Base-by-base conservation (phyloP, 1,140 invertebrate species). In the Augochlora pura region DNA sequence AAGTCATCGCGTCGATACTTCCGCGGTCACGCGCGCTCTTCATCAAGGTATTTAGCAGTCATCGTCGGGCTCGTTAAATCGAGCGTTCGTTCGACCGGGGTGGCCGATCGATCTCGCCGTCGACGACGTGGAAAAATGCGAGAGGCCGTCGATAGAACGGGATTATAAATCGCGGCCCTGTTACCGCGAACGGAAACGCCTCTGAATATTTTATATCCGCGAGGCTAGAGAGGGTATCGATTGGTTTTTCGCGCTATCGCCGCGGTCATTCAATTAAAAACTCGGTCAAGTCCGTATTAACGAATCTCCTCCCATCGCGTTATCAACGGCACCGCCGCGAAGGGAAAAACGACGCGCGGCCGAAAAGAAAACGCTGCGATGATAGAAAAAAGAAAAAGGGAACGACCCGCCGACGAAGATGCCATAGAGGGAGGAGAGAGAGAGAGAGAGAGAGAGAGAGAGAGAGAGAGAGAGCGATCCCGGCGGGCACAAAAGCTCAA, bases 281-380 rank as follows among this genome's bases (percentile, higher is more conserved):
- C 82, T 85, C 84, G 84, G 84, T 84, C 84, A 85, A 85, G 73
- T 73, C 54, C 69, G 78, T 77, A 85, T 85, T 85, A 85, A 81
- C 82, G 77, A 74, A 67, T 81, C 70, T 60, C n/a, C n/a, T n/a
- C n/a, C n/a, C n/a, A n/a, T n/a, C 72, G 57, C 68, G 68, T 80
- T 85, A 80, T 80, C 72, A 68, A 39, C 68, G 64, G 10, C 18
- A 4, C 32, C 25, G 16, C 32, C 59, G 52, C 42, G 71, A 57
- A 67, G 66, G 68, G 8, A 46, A 18, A n/a, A n/a, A n/a, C n/a
- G n/a, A 46, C 42, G 42, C 0, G 9, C 10, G 12, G 10, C 0
- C 42, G 42, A 46, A 52, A 16, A 18, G 16, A 21, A 14, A 52
- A n/a, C n/a, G n/a, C n/a, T n/a, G n/a, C 8, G n/a, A 9, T n/a